These are phyloP conservation scores for Cercocebus atys DNA, from an alignment of 2,113 vertebrate species.

Conservation along the genomic window DNA sequence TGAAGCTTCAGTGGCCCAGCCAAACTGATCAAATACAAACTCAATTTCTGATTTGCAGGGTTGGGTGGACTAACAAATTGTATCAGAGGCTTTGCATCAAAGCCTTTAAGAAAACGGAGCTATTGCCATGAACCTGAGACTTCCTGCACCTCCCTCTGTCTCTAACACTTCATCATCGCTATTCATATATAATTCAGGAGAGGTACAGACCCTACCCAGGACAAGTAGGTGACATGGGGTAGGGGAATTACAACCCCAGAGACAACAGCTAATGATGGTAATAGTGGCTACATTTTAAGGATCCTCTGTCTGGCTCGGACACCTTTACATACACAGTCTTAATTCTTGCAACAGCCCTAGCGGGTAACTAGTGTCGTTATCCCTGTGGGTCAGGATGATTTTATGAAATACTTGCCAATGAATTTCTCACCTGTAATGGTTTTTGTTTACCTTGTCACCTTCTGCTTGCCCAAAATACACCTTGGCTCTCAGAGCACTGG, in stretches of 20 bases:
- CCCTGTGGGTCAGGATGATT: neutral
- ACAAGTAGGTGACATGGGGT: neutral
- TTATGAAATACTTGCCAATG: neutral
- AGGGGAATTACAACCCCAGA: too few relatives aligned
- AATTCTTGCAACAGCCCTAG: neutral
- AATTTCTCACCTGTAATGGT: neutral
- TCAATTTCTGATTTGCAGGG: slow-evolving; percentile 76
- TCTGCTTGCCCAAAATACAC: neutral
- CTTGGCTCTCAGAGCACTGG: neutral
- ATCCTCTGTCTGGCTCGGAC: neutral
- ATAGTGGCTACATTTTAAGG: neutral
- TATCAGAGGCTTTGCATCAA: slow-evolving; percentile 67
- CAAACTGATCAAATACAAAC: slow-evolving; percentile 72
- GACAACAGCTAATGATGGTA: neutral
- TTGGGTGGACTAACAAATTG: slow-evolving; percentile 75
- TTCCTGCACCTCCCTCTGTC: neutral
- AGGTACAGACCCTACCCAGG: neutral
- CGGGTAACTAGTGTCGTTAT: neutral
- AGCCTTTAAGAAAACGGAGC: slow-evolving; percentile 75
- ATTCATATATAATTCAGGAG: neutral
- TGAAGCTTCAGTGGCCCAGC: slow-evolving; percentile 69
- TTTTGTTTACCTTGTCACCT: neutral
- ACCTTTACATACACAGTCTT: neutral
- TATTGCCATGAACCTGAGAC: neutral
- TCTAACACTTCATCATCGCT: neutral